Evolutionary conservation across 2,888 invertebrate species (phyloP).

Genomic region (Eupeodes luniger): DNA sequence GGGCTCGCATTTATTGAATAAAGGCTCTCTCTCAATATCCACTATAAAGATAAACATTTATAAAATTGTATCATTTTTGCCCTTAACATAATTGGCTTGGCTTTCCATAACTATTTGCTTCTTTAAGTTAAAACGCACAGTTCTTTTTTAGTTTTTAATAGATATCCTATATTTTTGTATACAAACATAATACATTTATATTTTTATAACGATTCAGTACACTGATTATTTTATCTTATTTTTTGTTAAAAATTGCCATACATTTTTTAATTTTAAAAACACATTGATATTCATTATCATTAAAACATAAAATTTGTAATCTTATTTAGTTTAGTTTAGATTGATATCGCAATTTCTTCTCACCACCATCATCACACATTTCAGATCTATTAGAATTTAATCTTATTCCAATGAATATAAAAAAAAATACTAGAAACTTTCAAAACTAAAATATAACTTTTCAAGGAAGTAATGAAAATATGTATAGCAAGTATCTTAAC

Average conservation of each 20-base stretch:
- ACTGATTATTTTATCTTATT: conserved; percentile 15
- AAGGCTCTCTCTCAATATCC: too few species aligned
- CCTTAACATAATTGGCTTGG: too few species aligned
- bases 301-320: not conserved
- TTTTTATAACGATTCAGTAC: conserved; percentile 26
- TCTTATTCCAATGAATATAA: too few species aligned
- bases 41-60: too few species aligned
- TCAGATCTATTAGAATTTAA: not conserved
- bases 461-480: too few species aligned
- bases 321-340: not conserved
- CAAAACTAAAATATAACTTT: too few species aligned
- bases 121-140: not conserved
- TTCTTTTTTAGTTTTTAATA: not conserved
- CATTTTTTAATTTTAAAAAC: conserved; percentile 18
- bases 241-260: not conserved
- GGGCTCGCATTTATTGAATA: too few species aligned
- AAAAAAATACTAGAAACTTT: too few species aligned
- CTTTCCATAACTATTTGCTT: too few species aligned
- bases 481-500: too few species aligned
- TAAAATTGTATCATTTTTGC: too few species aligned
- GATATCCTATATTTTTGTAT: conserved; percentile 1
- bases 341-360: not conserved
- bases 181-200: not conserved
- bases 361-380: not conserved
- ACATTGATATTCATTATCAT: conserved; percentile 19